Evolutionary conservation across 2,113 vertebrate species (phyloP), one percentile per base, ranked within the genome.

Genomic region (Anolis sagrei): DNA sequence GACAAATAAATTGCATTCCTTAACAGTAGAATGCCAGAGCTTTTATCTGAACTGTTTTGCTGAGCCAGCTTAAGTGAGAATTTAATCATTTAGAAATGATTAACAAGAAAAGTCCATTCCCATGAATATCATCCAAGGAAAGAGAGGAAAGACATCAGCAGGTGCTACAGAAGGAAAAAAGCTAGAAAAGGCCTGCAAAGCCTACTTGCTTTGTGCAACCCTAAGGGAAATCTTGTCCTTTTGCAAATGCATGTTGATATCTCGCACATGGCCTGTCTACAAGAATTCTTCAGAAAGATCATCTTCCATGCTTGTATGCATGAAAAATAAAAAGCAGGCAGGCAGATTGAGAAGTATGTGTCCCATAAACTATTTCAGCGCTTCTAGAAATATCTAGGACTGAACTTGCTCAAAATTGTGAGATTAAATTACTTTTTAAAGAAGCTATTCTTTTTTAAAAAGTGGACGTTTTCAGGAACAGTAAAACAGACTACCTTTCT

Each of bases 141-240:
- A 64, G 61, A 64, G 61, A 32, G 29, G 19, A 75, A 48, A 27
- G 29, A 34, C 7, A 61, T 29, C 44, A 66, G 58, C 29, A 64
- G 16, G 2, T 79, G 23, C 8, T 74, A 69, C 36, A 0, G 0
- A 16, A 18, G 18, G 80, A 3, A 27, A n/a, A 13, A 0, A 1
- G 32, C 25, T 64, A n/a, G 34, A 70, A 61, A 39, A 73, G 51
- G 86, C 51, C 79, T 87, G 34, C 25, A 64, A 7, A 69, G n/a
- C 0, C 0, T 2, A 13, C 51, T 72, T 34, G 75, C 73, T 73
- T 13, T 16, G 27, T 29, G 39, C 39, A 81, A 64, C 29, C 64
- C 27, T n/a, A 61, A 19, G 49, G 92, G 76, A 39, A 89, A 61
- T 16, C 85, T 5, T 32, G 1, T 78, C 73, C 34, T 77, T 27